Base-by-base conservation (phyloP, 2,113 vertebrate species). In the Cathartes aura region DNA sequence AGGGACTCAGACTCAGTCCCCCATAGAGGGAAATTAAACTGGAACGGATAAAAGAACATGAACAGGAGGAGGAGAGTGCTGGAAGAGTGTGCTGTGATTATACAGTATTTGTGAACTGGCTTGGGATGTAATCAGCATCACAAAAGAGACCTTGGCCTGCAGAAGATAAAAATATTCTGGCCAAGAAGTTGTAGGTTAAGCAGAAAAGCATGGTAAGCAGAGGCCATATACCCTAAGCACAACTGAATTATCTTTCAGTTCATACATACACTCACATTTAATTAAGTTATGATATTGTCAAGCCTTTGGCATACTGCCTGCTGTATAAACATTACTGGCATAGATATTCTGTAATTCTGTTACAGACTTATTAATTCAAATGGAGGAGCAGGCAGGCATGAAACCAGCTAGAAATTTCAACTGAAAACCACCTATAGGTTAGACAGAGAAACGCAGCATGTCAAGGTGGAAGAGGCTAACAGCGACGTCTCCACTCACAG, bases 261-360 rank as follows among this genome's bases (percentile, higher is more conserved):
- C 81, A 40, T 93, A 72, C 76, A 85, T 72, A 89, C 5, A 8
- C 70, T 75, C 52, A 48, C 14, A 75, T 80, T 91, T 89, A 94
- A 96, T 96, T 62, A 90, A 92, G 75, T 89, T 95, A 95, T 74
- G 72, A 78, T 75, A 84, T 82, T 96, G 76, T 73, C 83, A 89
- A 95, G 64, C 45, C 73, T 85, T 95, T 96, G 94, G 94, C 95
- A 82, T 64, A 38, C 78, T 93, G 91, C 94, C 96, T 68, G 70
- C 32, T 90, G 40, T 60, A 82, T 62, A 95, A 95, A 93, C 36
- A 91, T 85, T 95, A 66, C 87, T 93, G 91, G 87, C 87, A 74
- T 32, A 75, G 80, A 93, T 64, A 82, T 12, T 66, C 62, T 27
- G 12, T 94, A 95, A 95, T 87, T 96, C 66, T 88, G 80, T 96